Conservation (phyloP, 2,888 invertebrate species). For the Spisula subtruncata region DNA sequence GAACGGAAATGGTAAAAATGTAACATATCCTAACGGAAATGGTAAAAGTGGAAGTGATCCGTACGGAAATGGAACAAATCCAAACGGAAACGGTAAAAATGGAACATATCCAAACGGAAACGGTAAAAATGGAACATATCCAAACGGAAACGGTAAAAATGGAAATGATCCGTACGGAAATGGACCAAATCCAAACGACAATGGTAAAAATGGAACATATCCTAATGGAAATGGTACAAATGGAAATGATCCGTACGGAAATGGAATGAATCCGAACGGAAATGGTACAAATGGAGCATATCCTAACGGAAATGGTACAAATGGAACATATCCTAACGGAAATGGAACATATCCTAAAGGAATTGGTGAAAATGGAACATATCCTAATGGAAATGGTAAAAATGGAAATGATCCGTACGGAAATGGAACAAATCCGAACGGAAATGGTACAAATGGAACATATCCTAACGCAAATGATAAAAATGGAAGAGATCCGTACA, state of each 20-base stretch:
- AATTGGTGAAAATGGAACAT: background rate
- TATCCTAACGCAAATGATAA: background rate
- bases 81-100: background rate
- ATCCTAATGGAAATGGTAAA: conserved; percentile 3
- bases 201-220: background rate
- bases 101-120: background rate
- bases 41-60: background rate
- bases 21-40: background rate
- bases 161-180: background rate
- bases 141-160: background rate
- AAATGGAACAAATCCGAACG: background rate
- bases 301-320: background rate
- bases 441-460: background rate
- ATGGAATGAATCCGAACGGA: background rate
- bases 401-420: background rate
- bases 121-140: background rate
- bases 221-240: background rate
- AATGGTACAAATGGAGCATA: background rate
- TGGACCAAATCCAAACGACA: background rate
- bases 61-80: background rate
- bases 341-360: background rate
- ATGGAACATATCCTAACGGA: background rate
- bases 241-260: background rate
- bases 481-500: background rate
- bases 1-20: background rate